phyloP scores from a whole-genome alignment of 1,140 invertebrate genomes.

The Helicoverpa zea region DNA sequence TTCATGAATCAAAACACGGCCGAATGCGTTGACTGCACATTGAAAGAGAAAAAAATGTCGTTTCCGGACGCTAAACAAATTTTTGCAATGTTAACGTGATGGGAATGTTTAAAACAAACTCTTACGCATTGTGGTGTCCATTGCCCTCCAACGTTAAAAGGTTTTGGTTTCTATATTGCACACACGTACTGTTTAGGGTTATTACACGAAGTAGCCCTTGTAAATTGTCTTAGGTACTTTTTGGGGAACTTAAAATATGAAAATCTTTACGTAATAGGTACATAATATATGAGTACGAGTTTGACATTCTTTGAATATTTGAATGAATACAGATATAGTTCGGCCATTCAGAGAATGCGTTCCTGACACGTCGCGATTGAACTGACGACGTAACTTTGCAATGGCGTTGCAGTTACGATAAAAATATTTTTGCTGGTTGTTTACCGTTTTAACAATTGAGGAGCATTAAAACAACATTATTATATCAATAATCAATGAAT shows the following conservation, averaged over 20 bases:
- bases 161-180: not conserved
- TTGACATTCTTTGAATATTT: too few species aligned
- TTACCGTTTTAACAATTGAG: too few species aligned
- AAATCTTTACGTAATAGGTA: too few species aligned
- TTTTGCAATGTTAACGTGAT: slow-evolving; percentile 68
- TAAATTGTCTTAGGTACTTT: not conserved
- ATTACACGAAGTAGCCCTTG: not conserved
- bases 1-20: slow-evolving; percentile 73
- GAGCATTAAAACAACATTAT: too few species aligned
- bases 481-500: too few species aligned
- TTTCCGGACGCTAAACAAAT: slow-evolving; percentile 74
- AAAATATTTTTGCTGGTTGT: too few species aligned
- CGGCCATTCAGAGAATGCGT: too few species aligned
- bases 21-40: slow-evolving; percentile 64
- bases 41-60: slow-evolving; percentile 62
- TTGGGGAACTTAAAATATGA: not conserved
- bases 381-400: too few species aligned
- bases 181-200: not conserved
- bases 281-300: too few species aligned
- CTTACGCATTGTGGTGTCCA: slow-evolving; percentile 46
- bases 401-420: too few species aligned
- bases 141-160: not conserved
- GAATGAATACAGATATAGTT: too few species aligned
- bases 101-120: slow-evolving; percentile 54
- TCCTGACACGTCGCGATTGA: too few species aligned